Conservation (phyloP, 2,888 invertebrate genomes). For the Lydus trimaculatus region DNA sequence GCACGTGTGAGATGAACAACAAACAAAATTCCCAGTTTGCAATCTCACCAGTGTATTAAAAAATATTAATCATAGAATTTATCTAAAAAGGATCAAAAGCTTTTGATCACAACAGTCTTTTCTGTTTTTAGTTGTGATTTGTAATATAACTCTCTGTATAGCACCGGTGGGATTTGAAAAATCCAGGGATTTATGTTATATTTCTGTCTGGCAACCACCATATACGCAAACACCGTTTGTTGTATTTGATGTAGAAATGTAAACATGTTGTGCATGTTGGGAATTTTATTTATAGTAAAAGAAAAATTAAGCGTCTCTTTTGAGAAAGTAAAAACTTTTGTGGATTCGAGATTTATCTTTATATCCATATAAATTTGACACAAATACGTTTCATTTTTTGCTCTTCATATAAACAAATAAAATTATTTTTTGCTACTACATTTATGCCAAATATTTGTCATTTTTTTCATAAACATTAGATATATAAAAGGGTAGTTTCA, state of each 20-base stretch:
- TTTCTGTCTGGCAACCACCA: conserved; percentile 27
- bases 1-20: neutral
- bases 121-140: neutral
- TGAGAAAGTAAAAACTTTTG: neutral
- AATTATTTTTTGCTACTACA: neutral
- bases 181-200: conserved; percentile 41
- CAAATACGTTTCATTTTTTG: neutral
- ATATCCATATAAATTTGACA: conserved; percentile 2
- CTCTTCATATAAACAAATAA: neutral
- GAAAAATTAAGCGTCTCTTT: conserved; percentile 2
- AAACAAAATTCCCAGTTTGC: neutral
- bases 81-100: conserved; percentile 2
- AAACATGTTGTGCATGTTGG: conserved; percentile 20
- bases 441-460: neutral
- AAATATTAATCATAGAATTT: neutral
- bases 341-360: neutral
- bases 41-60: neutral
- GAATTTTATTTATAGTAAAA: conserved; percentile 13
- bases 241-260: conserved; percentile 29
- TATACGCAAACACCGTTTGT: conserved; percentile 23
- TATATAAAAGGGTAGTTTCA: neutral
- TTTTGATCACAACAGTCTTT: neutral
- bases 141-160: conserved; percentile 22
- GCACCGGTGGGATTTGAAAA: conserved; percentile 37
- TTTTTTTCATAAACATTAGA: too few species aligned